Base-by-base conservation (phyloP, 2,888 invertebrate genomes). In the Eristalis pertinax region DNA sequence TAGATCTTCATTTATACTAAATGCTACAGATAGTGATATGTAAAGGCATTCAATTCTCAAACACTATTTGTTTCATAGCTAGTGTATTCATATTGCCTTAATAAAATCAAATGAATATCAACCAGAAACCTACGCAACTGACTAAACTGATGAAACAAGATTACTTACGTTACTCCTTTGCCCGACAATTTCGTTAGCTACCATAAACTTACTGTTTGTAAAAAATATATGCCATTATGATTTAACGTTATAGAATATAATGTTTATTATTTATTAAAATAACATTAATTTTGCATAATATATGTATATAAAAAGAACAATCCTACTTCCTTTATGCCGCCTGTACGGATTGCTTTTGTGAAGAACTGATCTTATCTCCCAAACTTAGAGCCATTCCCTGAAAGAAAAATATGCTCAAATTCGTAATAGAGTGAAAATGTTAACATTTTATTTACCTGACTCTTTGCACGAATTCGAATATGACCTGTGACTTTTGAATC, bases 361-460 rank as follows among this genome's bases (percentile, higher is more conserved):
- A 97, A 93, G 96, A 95, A 94, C 98, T 99, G 91, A 99, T 99
- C 94, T 99, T 99, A 93, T 99, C 99, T 60, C 99, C 99, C 90
- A 99, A 95, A 91, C 99, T 98, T 24, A 99, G 94, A 4, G 99
- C 99, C 99, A 99, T 99, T 85, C 99, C 99, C 97, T 98, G 94
- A 19, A 94, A 89, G 82, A 56, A 84, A 84, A 79, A 88, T 69
- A 81, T 62, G 63, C 35, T 41, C 11, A 60, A 58, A 70, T 5
- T 4, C 56, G 26, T 7, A 62, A 64, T 1, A 15, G 72, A 15
- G 15, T 15, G n/a, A 24, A 8, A 1, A 50, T 19, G 19, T 19
- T 8, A n/a, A n/a, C 19, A 7, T 5, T 1, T 65, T 22, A 50
- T 4, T 90, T 92, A 97, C 98, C 96, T 99, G 99, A 92, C 98